Base-by-base conservation (phyloP, 2,888 invertebrate species). In the Drosophila limbata region DNA sequence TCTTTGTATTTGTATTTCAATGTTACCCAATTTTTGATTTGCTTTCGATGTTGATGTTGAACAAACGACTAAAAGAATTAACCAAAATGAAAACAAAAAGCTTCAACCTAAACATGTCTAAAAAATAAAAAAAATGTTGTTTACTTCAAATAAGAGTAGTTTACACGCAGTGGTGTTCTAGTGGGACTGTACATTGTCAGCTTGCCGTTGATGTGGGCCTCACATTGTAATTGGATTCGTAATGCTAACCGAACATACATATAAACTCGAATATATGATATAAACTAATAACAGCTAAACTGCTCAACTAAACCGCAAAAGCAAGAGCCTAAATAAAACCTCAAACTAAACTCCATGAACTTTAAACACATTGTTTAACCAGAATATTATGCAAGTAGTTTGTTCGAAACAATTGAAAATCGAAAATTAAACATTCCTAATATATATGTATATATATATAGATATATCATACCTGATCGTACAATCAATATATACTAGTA, bases 191-290 rank as follows among this genome's bases (percentile, higher is more conserved):
- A 93, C 93, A 93, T 90, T 91, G 94, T 93, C 94, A 94, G 94
- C 94, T 94, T 94, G 94, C 94, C 94, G 95, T 94, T 95, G 94
- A 94, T 94, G 95, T 95, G 93, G 94, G 94, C 94, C 94, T 92
- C 90, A 92, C 92, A 84, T 90, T 91, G 91, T 91, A 84, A 88
- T 81, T 88, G 90, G 82, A 84, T 82, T 82, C 79, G 85, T 79
- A 83, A 76, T 83, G 84, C 87, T 85, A 86, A 79, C 71, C 70
- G 80, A 86, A 81, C 81, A 76, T 81, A 77, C 67, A 60, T 63
- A 71, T 56, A 57, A 57, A 64, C 73, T 52, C 50, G 67, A 78
- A 81, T 63, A 78, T 53, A 64, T 79, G 76, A 80, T 64, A 72
- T 66, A 63, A 74, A 55, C 37, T 33, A 79, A 73, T 62, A 59